A percentile compares a stretch with the other conserved stretches of the same genome.
These are phyloP conservation scores for Drosophila repleta DNA, from an alignment of 1,140 invertebrate species.

Conservation along the genomic window DNA sequence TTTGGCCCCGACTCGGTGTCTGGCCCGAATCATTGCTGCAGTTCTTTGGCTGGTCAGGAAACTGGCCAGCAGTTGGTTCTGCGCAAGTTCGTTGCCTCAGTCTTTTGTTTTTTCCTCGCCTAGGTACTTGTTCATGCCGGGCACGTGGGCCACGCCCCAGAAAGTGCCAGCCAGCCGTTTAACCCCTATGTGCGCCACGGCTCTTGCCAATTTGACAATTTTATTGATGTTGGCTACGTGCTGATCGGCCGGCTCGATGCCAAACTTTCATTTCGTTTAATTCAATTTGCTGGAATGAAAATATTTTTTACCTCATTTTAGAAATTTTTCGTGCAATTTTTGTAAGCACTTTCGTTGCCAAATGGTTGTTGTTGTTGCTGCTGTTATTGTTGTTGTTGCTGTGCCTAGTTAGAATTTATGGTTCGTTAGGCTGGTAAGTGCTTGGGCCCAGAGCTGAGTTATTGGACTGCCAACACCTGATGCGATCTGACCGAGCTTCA, in stretches of 20 bases:
- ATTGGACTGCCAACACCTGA: constrained; percentile 65
- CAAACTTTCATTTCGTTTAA: constrained; percentile 61
- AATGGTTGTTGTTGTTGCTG: constrained; percentile 13
- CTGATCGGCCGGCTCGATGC: constrained; percentile 48
- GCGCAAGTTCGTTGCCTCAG: constrained; percentile 63
- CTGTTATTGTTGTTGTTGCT: constrained; percentile 37
- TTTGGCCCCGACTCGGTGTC: constrained; percentile 22
- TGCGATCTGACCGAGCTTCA: constrained; percentile 16
- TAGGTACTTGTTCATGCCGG: constrained; percentile 43
- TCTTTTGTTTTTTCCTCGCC: constrained; percentile 45
- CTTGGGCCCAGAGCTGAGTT: constrained; percentile 56
- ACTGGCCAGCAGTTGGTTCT: neutral
- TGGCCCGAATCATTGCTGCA: constrained; percentile 45
- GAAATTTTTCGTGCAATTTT: constrained; percentile 59
- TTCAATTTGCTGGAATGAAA: constrained; percentile 41
- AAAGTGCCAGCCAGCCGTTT: constrained; percentile 4
- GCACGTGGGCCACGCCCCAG: constrained; percentile 50
- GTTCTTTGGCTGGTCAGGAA: constrained; percentile 9
- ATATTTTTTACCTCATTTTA: constrained; percentile 58
- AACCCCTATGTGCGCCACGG: constrained; percentile 10
- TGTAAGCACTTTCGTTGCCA: constrained; percentile 55
- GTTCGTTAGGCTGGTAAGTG: constrained; percentile 71
- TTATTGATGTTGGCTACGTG: constrained; percentile 75
- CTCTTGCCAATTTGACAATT: constrained; percentile 76
- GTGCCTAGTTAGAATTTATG: constrained; percentile 48